Evolutionary conservation across 30 jellyfish, hydroid and myxozoan species (phyloP).

Genomic region (Rhopilema esculentum): DNA sequence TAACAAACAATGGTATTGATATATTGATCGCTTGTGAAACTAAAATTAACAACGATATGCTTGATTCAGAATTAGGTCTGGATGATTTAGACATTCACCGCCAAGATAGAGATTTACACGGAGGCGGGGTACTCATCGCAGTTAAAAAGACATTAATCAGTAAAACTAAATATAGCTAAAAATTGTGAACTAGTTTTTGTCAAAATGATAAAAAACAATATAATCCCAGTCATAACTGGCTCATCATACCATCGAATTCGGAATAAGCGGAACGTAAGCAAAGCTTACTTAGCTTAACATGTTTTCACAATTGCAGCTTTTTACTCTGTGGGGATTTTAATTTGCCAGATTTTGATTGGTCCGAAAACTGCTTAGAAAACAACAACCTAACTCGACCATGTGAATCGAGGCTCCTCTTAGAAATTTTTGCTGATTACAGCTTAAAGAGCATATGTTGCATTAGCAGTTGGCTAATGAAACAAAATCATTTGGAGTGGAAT

Average conservation of each 20-base stretch:
- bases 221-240: too few relatives aligned
- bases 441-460: too few relatives aligned
- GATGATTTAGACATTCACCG: too few relatives aligned
- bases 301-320: too few relatives aligned
- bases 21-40: constrained; percentile 40
- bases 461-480: too few relatives aligned
- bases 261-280: background rate
- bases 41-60: constrained; percentile 8
- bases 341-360: constrained; percentile 24
- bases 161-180: background rate
- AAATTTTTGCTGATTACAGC: background rate
- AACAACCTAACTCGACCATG: constrained; percentile 5
- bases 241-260: background rate
- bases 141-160: background rate
- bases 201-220: background rate
- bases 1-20: constrained; percentile 16
- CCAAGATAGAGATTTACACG: background rate
- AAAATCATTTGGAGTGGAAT: too few relatives aligned
- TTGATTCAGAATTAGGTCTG: constrained; percentile 12
- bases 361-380: background rate
- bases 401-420: constrained; percentile 5
- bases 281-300: background rate
- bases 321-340: background rate
- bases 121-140: constrained; percentile 9
- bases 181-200: background rate